Evolutionary conservation across 2,797 vertebrate species (phyloP).

Genomic region (Spea hammondii): DNA sequence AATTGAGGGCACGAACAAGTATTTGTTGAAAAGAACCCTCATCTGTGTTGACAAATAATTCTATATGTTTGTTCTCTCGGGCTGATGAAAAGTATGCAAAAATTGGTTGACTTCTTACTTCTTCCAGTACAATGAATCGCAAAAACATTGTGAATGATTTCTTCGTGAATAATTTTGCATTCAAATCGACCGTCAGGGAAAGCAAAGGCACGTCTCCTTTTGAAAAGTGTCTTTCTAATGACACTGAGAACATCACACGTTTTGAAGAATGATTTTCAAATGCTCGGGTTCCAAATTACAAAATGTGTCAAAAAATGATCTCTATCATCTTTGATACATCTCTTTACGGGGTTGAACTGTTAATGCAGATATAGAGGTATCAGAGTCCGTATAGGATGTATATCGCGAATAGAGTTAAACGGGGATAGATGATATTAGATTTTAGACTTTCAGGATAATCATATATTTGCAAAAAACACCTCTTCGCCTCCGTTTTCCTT

Average conservation of each 20-base stretch:
- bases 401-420: background rate
- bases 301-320: conserved; percentile 27
- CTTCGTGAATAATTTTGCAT: conserved; percentile 44
- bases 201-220: conserved; percentile 12
- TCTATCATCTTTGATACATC: conserved; percentile 17
- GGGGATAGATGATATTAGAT: background rate
- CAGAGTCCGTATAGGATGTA: background rate
- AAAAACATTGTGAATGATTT: conserved; percentile 32
- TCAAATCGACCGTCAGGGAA: conserved; percentile 33
- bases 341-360: conserved; percentile 11
- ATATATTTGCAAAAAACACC: too few species aligned
- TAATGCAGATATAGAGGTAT: conserved; percentile 3
- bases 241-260: conserved; percentile 2
- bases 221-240: conserved; percentile 17
- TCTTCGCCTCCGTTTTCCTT: too few species aligned
- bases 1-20: too few species aligned
- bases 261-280: background rate
- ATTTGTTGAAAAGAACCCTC: background rate
- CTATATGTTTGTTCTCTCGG: conserved; percentile 32
- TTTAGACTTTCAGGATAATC: too few species aligned
- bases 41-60: conserved; percentile 36
- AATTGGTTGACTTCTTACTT: conserved; percentile 31
- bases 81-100: conserved; percentile 12
- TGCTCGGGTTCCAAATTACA: conserved; percentile 17
- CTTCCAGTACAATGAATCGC: conserved; percentile 27